Evolutionary conservation across 1,140 invertebrate genomes (phyloP).

Genomic region (Rhopalosiphum maidis): DNA sequence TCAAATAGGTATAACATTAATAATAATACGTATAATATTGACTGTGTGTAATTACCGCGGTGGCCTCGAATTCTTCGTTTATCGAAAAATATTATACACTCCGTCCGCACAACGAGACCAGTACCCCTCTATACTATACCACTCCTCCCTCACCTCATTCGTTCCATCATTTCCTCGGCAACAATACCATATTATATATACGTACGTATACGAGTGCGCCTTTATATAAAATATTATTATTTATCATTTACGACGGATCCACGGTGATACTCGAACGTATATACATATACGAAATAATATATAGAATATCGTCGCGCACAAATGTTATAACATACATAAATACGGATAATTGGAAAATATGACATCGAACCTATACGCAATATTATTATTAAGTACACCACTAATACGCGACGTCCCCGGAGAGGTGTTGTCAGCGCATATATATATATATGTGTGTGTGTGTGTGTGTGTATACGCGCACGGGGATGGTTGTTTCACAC

Average conservation of each 20-base stretch:
- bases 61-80: conserved; percentile 7
- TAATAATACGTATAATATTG: neutral
- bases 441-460: no score
- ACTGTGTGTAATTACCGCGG: neutral
- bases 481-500: neutral
- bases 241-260: neutral
- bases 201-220: neutral
- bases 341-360: neutral
- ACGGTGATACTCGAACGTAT: neutral
- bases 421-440: neutral
- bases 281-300: neutral
- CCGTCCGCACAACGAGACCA: neutral
- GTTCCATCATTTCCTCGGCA: neutral
- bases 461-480: neutral
- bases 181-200: neutral
- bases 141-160: no score
- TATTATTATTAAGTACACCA: neutral
- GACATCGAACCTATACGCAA: neutral
- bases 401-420: neutral
- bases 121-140: neutral
- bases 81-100: neutral
- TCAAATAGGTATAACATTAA: neutral
- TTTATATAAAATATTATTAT: neutral
- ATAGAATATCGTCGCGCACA: neutral
- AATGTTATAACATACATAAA: neutral